These are phyloP conservation scores for Hyles vespertilio DNA, from an alignment of 1,140 invertebrate species.

Conservation along the genomic window DNA sequence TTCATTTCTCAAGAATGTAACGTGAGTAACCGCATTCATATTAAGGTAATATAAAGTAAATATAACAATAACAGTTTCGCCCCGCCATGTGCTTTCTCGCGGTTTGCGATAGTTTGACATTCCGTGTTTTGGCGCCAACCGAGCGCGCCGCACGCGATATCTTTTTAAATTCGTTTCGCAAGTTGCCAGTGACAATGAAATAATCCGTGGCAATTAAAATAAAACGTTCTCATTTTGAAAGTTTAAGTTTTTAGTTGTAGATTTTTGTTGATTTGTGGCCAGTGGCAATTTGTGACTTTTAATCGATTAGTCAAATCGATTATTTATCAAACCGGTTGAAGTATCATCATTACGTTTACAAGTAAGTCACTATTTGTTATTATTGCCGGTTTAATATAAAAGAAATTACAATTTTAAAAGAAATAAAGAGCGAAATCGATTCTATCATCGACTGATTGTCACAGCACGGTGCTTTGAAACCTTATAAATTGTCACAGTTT, in stretches of 20 bases:
- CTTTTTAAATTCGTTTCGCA: constrained; percentile 5
- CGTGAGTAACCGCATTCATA: constrained; percentile 1
- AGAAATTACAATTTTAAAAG: too few species aligned
- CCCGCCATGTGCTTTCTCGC: constrained; percentile 32
- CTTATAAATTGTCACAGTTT: too few species aligned
- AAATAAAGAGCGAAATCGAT: too few species aligned
- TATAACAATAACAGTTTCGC: constrained; percentile 13
- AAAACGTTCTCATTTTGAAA: constrained; percentile 2
- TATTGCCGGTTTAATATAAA: too few species aligned
- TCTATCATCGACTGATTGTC: too few species aligned
- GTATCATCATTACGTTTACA: neutral
- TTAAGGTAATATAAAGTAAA: constrained; percentile 7
- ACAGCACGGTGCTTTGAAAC: too few species aligned
- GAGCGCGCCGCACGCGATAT: constrained; percentile 17
- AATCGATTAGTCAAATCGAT: neutral
- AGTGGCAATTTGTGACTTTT: neutral
- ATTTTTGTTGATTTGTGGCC: neutral
- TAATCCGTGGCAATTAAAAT: neutral
- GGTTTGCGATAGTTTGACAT: constrained; percentile 41
- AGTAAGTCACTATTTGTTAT: constrained; percentile 1
- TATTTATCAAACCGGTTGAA: neutral
- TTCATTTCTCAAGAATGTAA: constrained; percentile 7
- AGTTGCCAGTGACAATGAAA: constrained; percentile 6
- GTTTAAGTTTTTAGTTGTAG: constrained; percentile 2
- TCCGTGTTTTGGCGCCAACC: constrained; percentile 48